Evolutionary conservation across 2,797 vertebrate genomes (phyloP), one percentile per base, ranked within the genome.

Genomic region (Sebastes cheni): DNA sequence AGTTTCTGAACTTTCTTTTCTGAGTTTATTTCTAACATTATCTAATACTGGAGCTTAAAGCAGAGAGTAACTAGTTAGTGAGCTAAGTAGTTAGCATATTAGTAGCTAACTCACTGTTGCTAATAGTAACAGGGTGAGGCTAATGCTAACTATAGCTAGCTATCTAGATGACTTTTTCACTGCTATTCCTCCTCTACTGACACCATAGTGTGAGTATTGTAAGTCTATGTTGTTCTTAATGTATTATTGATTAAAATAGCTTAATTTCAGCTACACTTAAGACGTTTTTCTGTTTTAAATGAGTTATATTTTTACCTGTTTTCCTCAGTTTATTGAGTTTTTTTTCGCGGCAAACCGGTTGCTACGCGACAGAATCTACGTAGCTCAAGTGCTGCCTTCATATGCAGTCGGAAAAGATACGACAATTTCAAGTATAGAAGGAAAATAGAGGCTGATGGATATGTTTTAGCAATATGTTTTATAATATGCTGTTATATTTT

Each of bases 301-400:
- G 0, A 27, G 2, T 7, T 2, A 3, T 58, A 1, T 4, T 8
- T 55, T 60, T 46, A 81, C 83, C 75, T 77, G 13, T 23, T 68
- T 13, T n/a, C 6, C 9, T 42, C 13, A 1, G 6, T 61, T 20
- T 8, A 25, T 8, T 36, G 6, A 8, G 7, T 10, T 30, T 46
- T 66, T 66, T 50, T 39, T 36, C 18, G 67, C 36, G 77, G 67
- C 3, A 67, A 32, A 80, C 20, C 30, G 22, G 39, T 25, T 9
- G 32, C 74, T 39, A 54, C 1, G 81, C 9, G 82, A 70, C 64
- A 18, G 3, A 4, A 12, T 2, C 4, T 2, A 9, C 0, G 5
- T 0, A 4, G 16, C 4, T 50, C 25, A 3, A 1, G 4, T 65
- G 87, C 3, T 80, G 79, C 87, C 14, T 90, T 86, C 62, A 73